Evolutionary conservation across 2,797 vertebrate species (phyloP).

Genomic region (Hydrolagus colliei): DNA sequence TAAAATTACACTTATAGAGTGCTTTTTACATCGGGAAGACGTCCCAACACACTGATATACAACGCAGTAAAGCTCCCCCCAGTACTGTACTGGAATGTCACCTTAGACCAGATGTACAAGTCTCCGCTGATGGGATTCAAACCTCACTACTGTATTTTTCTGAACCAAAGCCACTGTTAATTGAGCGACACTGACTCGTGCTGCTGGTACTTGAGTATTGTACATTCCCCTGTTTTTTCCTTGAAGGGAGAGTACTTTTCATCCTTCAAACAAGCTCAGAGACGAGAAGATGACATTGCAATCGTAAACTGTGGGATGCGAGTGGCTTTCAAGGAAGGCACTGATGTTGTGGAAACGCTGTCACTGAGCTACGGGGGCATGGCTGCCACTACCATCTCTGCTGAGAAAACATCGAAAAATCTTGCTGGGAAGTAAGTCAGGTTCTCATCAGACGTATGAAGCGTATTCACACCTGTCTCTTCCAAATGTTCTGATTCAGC

Average conservation of each 20-base stretch:
- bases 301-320: constrained; percentile 76
- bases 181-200: too few species aligned
- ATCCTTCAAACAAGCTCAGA: constrained; percentile 78
- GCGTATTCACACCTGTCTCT: not conserved
- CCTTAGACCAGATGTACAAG: too few species aligned
- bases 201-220: too few species aligned
- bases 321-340: constrained; percentile 59
- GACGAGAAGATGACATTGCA: constrained; percentile 81
- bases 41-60: too few species aligned
- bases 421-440: constrained; percentile 57
- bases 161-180: too few species aligned
- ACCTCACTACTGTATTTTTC: too few species aligned
- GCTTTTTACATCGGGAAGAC: too few species aligned
- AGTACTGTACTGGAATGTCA: too few species aligned
- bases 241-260: constrained; percentile 71
- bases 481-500: too few species aligned
- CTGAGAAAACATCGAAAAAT: constrained; percentile 52
- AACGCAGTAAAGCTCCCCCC: too few species aligned
- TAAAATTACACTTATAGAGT: too few species aligned
- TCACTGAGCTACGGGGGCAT: constrained; percentile 73
- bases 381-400: constrained; percentile 65
- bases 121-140: too few species aligned
- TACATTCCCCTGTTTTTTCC: constrained; percentile 27
- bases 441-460: not conserved
- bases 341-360: constrained; percentile 54